phyloP scores from a whole-genome alignment of 2,113 vertebrate genomes.

The Podarcis cretensis region DNA sequence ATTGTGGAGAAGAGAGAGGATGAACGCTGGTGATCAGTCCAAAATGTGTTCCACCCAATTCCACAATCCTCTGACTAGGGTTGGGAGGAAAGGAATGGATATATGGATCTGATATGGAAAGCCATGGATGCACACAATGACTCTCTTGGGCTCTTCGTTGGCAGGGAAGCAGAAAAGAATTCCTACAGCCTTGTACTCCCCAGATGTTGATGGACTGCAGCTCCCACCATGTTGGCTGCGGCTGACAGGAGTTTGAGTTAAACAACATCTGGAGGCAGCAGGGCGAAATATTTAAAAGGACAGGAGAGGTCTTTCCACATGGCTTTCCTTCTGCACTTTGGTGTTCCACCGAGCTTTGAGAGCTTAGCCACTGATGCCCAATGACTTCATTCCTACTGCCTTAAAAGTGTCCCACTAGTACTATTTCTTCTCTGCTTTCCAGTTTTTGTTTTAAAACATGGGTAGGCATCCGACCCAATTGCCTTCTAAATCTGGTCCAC shows the following conservation, averaged over 20 bases:
- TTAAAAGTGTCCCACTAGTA: neutral
- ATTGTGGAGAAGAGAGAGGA: neutral
- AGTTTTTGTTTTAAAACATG: neutral
- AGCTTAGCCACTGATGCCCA: neutral
- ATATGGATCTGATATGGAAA: neutral
- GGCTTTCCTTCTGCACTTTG: neutral
- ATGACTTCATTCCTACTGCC: neutral
- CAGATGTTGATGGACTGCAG: too few species aligned
- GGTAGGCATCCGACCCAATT: too few species aligned
- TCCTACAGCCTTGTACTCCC: neutral
- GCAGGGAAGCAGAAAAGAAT: neutral
- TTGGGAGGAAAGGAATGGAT: neutral
- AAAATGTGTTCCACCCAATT: neutral
- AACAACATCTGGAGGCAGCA: neutral
- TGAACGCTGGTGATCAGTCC: neutral
- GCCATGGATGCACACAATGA: neutral
- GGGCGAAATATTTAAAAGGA: neutral
- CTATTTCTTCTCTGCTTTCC: neutral
- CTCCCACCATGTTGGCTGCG: too few species aligned
- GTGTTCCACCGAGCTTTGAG: neutral
- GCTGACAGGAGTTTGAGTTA: neutral
- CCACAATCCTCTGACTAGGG: neutral
- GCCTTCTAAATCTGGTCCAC: too few species aligned
- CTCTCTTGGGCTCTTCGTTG: neutral
- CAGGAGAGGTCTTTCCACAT: neutral